phyloP scores from a whole-genome alignment of 2,888 invertebrate genomes.

The Aleiodes leptofemur region DNA sequence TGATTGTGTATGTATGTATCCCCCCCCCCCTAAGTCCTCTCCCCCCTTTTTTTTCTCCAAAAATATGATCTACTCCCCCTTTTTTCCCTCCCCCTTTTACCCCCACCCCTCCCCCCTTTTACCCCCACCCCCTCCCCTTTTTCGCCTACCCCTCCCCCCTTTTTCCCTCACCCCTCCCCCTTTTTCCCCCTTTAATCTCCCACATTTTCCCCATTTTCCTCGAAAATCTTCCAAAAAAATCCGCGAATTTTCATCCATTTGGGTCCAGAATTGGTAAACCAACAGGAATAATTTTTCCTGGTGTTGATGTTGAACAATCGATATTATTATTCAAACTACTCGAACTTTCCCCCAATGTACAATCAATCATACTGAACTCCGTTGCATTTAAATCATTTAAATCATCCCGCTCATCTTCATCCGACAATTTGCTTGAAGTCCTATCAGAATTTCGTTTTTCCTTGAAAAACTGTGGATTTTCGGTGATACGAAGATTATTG shows the following conservation, averaged over 20 bases:
- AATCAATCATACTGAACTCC: constrained; percentile 69
- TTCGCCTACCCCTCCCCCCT: too few species aligned
- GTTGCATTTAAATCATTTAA: constrained; percentile 68
- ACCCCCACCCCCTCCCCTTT: too few species aligned
- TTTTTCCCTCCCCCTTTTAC: too few species aligned
- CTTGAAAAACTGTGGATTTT: constrained; percentile 81
- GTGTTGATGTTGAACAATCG: constrained; percentile 60
- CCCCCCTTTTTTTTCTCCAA: too few species aligned
- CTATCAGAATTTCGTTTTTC: constrained; percentile 44
- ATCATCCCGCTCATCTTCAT: constrained; percentile 52
- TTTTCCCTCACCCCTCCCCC: too few species aligned
- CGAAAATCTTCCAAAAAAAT: constrained; percentile 31
- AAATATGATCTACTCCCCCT: too few species aligned
- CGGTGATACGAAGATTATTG: constrained; percentile 80
- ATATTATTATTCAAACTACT: constrained; percentile 72
- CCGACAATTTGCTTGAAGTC: too few species aligned
- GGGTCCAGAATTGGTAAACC: constrained; percentile 69
- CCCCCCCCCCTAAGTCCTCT: too few species aligned
- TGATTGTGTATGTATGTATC: constrained; percentile 8
- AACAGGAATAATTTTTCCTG: constrained; percentile 62
- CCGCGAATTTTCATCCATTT: constrained; percentile 66
- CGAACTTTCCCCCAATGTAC: constrained; percentile 66
- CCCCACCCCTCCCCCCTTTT: too few species aligned
- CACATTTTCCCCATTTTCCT: not conserved
- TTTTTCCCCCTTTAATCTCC: too few species aligned